Evolutionary conservation across 2,113 vertebrate genomes (phyloP).

Genomic region (Pseudopodoces humilis): DNA sequence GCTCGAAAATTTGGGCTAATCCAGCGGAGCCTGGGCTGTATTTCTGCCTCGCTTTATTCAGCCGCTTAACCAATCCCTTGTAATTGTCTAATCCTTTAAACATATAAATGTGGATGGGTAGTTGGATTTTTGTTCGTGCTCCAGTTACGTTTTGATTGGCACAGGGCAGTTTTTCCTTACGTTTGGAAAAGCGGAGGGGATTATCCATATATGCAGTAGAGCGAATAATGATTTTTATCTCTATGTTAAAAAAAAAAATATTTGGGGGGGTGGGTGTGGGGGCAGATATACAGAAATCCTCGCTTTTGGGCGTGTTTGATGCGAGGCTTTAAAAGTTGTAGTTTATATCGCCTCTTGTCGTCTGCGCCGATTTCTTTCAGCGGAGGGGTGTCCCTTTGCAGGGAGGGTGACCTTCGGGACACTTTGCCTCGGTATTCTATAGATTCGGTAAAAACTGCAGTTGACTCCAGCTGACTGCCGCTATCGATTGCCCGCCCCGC

Average conservation of each 20-base stretch:
- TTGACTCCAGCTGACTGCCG: conserved; percentile 27
- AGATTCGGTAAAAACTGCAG: conserved; percentile 63
- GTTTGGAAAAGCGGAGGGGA: conserved; percentile 56
- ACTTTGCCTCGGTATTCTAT: conserved; percentile 19
- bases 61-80: conserved; percentile 28
- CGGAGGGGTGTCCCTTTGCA: not conserved
- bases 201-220: conserved; percentile 55
- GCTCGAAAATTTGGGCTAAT: conserved; percentile 55
- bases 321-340: conserved; percentile 61
- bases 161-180: conserved; percentile 41
- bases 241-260: not conserved
- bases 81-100: conserved; percentile 67
- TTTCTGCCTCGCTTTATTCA: conserved; percentile 37
- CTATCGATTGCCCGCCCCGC: conserved; percentile 40
- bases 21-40: conserved; percentile 30
- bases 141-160: conserved; percentile 73
- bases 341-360: conserved; percentile 28
- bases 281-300: not conserved
- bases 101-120: conserved; percentile 59
- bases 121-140: conserved; percentile 71
- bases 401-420: conserved; percentile 69
- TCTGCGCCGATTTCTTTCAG: not conserved
- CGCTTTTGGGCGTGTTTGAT: not conserved
- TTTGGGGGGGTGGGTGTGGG: not conserved
- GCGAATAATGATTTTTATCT: conserved; percentile 34